Evolutionary conservation across 2,113 vertebrate species (phyloP), one percentile per base, ranked within the genome.

Genomic region (Coreoperca whiteheadi): DNA sequence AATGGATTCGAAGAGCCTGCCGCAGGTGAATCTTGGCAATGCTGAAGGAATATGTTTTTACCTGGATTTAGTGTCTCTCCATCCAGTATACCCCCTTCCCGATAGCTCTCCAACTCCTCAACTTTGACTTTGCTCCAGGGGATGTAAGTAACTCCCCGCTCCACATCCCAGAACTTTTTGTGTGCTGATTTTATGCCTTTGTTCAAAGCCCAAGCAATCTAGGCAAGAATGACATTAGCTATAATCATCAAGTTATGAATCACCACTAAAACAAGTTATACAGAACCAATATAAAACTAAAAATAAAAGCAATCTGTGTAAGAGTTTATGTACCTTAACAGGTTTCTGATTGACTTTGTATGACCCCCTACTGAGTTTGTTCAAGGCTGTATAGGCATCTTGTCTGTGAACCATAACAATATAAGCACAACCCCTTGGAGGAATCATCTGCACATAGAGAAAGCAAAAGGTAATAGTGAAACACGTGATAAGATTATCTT

Each of bases 151-250:
- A 99, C 98, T 37, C 98, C 98, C 79, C 96, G 93, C 63, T 99
- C 98, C 32, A 98, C 97, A 88, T 99, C 98, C 98, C 98, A 99
- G 86, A 97, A 98, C 95, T 99, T 98, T 84, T 99, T 99, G 91
- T 97, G 97, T 32, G 97, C 96, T 21, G 97, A 79, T 87, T 98
- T 98, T 92, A 99, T 97, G 93, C 98, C 98, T 96, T 99, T 99
- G 94, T 99, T 99, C 91, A 99, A 96, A 88, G 98, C 98, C 98
- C 98, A 99, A 0, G 98, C 98, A 92, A 99, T 99, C 98, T 99
- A 83, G 54, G 23, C 74, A 56, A 86, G 12, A 83, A 74, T 25
- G 66, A 54, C 0, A 34, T 75, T 41, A 81, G 15, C 34, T 69
- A 66, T 61, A 32, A 53, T 54, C 4, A 79, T 18, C 2, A 74